Conservation (phyloP, 2,888 invertebrate species). For the Phyllotreta cruciferae region DNA sequence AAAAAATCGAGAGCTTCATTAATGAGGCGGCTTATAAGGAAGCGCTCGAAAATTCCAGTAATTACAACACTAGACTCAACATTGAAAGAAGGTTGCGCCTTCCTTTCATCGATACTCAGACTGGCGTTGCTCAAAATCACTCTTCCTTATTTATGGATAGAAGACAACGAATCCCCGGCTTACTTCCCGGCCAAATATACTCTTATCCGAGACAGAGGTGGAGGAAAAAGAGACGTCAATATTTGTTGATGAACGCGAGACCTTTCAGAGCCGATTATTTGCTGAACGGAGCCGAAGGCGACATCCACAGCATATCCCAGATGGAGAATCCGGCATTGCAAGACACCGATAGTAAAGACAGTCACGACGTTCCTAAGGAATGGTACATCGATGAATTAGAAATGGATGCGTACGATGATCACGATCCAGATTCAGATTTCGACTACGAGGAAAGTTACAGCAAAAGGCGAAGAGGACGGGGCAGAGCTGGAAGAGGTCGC, state of each 20-base stretch:
- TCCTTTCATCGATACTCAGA: conserved; percentile 96
- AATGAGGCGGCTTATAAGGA: conserved; percentile 78
- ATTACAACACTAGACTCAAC: conserved; percentile 90
- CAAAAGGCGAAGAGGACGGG: conserved; percentile 75
- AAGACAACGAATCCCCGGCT: conserved; percentile 89
- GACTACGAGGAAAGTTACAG: conserved; percentile 94
- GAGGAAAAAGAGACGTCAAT: conserved; percentile 89
- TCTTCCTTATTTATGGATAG: conserved; percentile 88
- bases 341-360: conserved; percentile 80
- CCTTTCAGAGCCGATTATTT: conserved; percentile 57
- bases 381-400: conserved; percentile 94
- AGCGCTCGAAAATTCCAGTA: conserved; percentile 90
- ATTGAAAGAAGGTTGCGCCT: conserved; percentile 90
- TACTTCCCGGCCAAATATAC: conserved; percentile 70
- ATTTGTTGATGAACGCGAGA: conserved; percentile 68
- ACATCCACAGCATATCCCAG: conserved; percentile 71
- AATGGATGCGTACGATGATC: conserved; percentile 90
- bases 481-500: conserved; percentile 63
- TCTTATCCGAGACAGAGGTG: conserved; percentile 91
- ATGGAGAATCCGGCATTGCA: conserved; percentile 67
- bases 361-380: conserved; percentile 79
- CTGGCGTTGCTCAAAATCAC: conserved; percentile 95
- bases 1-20: conserved; percentile 13
- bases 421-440: conserved; percentile 90
- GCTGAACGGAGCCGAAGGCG: conserved; percentile 55